Conservation (phyloP, 53 echinoderm and acorn worm species). For the Actinopyga echinites region DNA sequence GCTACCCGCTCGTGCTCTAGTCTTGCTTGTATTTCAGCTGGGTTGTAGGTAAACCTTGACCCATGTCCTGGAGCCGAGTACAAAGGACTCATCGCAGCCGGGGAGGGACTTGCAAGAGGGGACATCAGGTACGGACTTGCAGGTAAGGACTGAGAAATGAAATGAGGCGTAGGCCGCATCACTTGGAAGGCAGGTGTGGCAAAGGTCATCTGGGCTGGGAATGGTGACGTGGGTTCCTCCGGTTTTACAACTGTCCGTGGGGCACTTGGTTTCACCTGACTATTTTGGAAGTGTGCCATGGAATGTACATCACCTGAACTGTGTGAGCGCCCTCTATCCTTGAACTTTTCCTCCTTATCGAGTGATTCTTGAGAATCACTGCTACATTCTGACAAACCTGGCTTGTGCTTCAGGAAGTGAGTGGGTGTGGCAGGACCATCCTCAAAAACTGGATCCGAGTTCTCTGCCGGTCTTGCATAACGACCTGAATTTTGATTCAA, state of each 20-base stretch:
- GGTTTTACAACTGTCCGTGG: constrained; percentile 38
- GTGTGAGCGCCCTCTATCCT: constrained; percentile 76
- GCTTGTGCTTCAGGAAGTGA: constrained; percentile 51
- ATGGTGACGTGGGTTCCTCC: constrained; percentile 33
- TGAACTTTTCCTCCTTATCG: constrained; percentile 69
- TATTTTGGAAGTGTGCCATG: constrained; percentile 32
- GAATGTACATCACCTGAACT: constrained; percentile 79
- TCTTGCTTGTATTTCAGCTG: constrained; percentile 87
- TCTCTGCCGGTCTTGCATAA: constrained; percentile 65
- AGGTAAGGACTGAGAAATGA: constrained; percentile 91
- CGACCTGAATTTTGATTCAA: constrained; percentile 58
- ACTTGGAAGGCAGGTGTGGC: constrained; percentile 46
- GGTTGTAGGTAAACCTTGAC: constrained; percentile 87
- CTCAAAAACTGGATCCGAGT: constrained; percentile 44
- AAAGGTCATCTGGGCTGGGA: constrained; percentile 13
- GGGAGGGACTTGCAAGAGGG: constrained; percentile 61
- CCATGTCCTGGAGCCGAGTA: constrained; percentile 56
- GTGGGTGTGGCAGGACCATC: constrained; percentile 63
- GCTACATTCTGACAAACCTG: constrained; percentile 72
- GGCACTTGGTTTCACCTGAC: constrained; percentile 28
- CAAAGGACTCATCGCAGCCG: constrained; percentile 44
- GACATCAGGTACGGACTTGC: constrained; percentile 90
- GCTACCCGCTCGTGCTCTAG: constrained; percentile 90
- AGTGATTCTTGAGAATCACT: constrained; percentile 88
- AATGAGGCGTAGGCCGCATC: constrained; percentile 70